Evolutionary conservation across 2,113 vertebrate genomes (phyloP), one percentile per base, ranked within the genome.

Genomic region (Corythornis madagascariensis): DNA sequence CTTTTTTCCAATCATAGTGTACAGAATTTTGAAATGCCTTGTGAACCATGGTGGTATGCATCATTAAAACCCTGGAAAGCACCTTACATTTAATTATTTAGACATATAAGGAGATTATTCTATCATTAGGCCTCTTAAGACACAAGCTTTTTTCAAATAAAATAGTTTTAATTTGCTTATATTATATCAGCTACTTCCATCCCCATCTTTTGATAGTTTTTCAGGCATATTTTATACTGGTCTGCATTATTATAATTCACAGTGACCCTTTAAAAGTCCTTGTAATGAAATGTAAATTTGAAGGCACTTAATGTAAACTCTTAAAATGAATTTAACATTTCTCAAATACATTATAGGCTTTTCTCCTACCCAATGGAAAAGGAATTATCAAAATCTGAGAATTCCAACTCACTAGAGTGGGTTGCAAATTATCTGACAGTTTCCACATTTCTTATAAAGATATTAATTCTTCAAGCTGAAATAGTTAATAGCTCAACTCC

Each of bases 31-130:
- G 40, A 75, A 45, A 69, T 88, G 83, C 76, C 60, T 84, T 79
- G 16, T 82, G 52, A 94, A 85, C 52, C 66, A 20, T 80, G 85
- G 53, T 64, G 63, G 97, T 96, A 95, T 92, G 31, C 45, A 88
- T 94, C 82, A 95, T 96, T 96, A 93, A 96, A 94, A 38, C 48
- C 63, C 64, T 89, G 35, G 72, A 93, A 95, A 97, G 69, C 38
- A 90, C 70, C 64, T 82, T 91, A 26, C 89, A 43, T 96, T 94
- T 93, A 94, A 91, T 95, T 96, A 94, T 95, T 95, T 96, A 96
- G 77, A 84, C 50, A 55, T 31, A 31, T 55, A 79, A 50, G 11
- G 80, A 89, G 38, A 91, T 50, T 50, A 50, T 50, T 50, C 22
- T 50, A 50, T 13, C 21, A 50, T 94, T 80, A 92, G 16, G 10